Evolutionary conservation across 2,113 vertebrate species (phyloP), one percentile per base, ranked within the genome.

Genomic region (Ailurus styani): DNA sequence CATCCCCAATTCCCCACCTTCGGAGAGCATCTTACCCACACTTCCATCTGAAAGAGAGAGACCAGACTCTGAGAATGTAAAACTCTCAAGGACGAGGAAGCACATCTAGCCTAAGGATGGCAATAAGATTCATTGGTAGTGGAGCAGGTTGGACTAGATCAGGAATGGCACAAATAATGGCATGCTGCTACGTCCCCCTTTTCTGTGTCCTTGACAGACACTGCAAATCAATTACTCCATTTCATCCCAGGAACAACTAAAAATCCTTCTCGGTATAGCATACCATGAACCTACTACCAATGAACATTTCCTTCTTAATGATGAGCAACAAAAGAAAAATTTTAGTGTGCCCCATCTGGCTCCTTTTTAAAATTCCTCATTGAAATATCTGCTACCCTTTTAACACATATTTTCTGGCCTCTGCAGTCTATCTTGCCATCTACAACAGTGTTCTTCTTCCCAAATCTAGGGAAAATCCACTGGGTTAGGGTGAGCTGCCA

Each of bases 21-120:
- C 54, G 75, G 42, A 97, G 55, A 90, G 50, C 29, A 95, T 93
- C 96, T 93, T 96, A 78, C 72, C 72, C 42, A 52, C 4, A 25
- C 29, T 93, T 96, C 57, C 47, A 88, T 88, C 55, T 72, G 47
- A 90, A 60, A 6, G 25, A 37, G 11, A 83, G 27, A 42, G 37
- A 75, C 50, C 10, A 91, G 25, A 81, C 20, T 55, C 50, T 62
- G 37, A 90, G 50, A 40, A 90, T 81, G 23, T 87, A 52, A 86
- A 93, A 62, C 42, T 64, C 42, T 47, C 62, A 78, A 88, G 52
- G 52, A 31, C 37, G 7, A 88, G 34, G 66, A 96, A 78, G 68
- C 70, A 57, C 14, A 3, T 55, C 23, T 52, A 87, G 45, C 37
- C 21, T 64, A 79, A 79, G 25, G 3, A 68, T 66, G 62, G 20